A percentile compares a stretch with the other conserved stretches of the same genome.
These are phyloP conservation scores for Tupiocoris notatus DNA, from an alignment of 2,888 invertebrate genomes.

Conservation along the genomic window DNA sequence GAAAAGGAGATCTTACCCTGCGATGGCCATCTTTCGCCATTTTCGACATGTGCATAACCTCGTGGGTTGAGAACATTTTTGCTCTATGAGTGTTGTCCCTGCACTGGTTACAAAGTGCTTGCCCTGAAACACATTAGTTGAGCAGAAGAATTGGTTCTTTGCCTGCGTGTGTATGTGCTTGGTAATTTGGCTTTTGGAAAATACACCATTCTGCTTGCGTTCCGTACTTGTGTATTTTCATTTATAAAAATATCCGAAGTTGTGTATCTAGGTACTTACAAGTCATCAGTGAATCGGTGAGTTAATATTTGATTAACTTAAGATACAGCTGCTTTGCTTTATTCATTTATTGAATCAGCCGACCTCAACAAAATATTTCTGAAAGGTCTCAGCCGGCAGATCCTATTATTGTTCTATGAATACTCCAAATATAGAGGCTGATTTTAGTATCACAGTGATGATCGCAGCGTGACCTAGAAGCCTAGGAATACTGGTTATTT, in stretches of 20 bases:
- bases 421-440: not conserved
- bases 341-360: too few species aligned
- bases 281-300: too few species aligned
- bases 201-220: too few species aligned
- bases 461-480: not conserved
- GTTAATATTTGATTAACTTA: too few species aligned
- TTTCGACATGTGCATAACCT: constrained; percentile 70
- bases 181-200: too few species aligned
- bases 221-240: too few species aligned
- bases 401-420: not conserved
- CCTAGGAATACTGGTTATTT: not conserved
- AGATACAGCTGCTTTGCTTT: too few species aligned
- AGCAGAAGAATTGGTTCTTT: too few species aligned
- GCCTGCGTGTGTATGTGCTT: too few species aligned
- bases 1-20: constrained; percentile 56
- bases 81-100: constrained; percentile 72
- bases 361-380: not conserved
- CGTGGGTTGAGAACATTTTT: constrained; percentile 73
- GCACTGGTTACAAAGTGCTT: constrained; percentile 69
- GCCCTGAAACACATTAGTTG: constrained; percentile 59
- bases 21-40: constrained; percentile 66
- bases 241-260: too few species aligned
- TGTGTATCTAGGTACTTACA: too few species aligned
- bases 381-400: not conserved
- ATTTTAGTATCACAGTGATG: too few species aligned